phyloP scores from a whole-genome alignment of 2,113 vertebrate genomes.

The Elanoides forficatus region DNA sequence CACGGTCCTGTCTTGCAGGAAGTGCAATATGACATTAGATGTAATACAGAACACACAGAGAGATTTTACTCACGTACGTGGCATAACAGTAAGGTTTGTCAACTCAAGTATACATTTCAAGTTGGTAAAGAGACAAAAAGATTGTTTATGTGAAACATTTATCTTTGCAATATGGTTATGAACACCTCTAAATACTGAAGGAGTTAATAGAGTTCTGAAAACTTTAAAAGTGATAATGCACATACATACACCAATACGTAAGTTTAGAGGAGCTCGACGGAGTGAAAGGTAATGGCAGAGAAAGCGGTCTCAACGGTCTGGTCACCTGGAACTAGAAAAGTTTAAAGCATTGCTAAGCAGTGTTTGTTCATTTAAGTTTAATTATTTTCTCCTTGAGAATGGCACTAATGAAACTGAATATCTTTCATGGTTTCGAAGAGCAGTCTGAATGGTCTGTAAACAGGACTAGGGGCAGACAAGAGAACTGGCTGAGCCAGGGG shows the following conservation, averaged over 20 bases:
- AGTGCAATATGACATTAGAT: constrained; percentile 20
- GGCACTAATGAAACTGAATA: constrained; percentile 82
- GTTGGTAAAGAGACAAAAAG: neutral
- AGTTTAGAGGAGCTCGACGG: neutral
- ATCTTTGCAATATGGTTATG: neutral
- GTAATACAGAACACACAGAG: neutral
- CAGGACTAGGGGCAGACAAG: constrained; percentile 78
- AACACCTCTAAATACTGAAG: neutral
- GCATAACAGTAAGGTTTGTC: neutral
- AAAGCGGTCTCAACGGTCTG: constrained; percentile 14
- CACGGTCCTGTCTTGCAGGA: neutral
- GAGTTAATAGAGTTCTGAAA: neutral
- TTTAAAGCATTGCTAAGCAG: constrained; percentile 72
- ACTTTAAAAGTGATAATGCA: neutral
- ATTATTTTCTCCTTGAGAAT: constrained; percentile 85
- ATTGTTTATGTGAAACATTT: neutral
- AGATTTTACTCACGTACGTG: neutral
- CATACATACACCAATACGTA: neutral
- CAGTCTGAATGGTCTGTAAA: constrained; percentile 80
- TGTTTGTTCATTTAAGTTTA: constrained; percentile 85
- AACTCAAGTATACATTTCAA: constrained; percentile 11
- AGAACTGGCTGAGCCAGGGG: constrained; percentile 73
- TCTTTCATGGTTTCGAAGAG: constrained; percentile 79
- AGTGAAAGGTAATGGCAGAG: constrained; percentile 38
- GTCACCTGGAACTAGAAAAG: constrained; percentile 67